phyloP scores from a whole-genome alignment of 2,797 vertebrate genomes.

The Notolepis coatsorum region DNA sequence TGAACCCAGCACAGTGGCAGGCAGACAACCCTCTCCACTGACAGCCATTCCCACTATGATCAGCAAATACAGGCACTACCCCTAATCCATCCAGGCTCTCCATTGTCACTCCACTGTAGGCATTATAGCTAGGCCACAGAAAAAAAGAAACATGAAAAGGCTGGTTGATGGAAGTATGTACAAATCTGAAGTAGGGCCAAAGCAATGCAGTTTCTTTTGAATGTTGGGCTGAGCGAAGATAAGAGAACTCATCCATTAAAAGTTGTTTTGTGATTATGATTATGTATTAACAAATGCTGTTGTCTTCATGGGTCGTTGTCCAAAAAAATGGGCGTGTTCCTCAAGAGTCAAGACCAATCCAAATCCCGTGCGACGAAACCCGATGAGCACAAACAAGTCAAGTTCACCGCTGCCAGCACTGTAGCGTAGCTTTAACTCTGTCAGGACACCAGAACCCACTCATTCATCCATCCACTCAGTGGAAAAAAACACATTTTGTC shows the following conservation, averaged over 20 bases:
- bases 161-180: constrained; percentile 14
- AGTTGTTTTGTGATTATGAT: neutral
- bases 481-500: neutral
- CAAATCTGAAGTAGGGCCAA: neutral
- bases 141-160: constrained; percentile 48
- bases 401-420: constrained; percentile 1
- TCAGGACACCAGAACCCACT: neutral
- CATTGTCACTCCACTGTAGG: constrained; percentile 48
- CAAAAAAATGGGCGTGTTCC: neutral
- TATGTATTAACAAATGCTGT: neutral
- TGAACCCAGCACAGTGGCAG: constrained; percentile 80
- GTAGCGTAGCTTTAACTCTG: neutral
- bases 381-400: constrained; percentile 47
- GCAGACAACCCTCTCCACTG: constrained; percentile 67
- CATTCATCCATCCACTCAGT: neutral
- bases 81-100: constrained; percentile 75
- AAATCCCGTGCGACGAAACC: neutral
- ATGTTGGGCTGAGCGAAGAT: neutral
- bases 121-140: constrained; percentile 33
- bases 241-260: neutral
- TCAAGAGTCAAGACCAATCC: constrained; percentile 20
- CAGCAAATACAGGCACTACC: constrained; percentile 76
- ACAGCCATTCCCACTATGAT: constrained; percentile 72
- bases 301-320: neutral
- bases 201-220: neutral